Evolutionary conservation across 2,113 vertebrate genomes (phyloP), one percentile per base, ranked within the genome.

Genomic region (Perca fluviatilis): DNA sequence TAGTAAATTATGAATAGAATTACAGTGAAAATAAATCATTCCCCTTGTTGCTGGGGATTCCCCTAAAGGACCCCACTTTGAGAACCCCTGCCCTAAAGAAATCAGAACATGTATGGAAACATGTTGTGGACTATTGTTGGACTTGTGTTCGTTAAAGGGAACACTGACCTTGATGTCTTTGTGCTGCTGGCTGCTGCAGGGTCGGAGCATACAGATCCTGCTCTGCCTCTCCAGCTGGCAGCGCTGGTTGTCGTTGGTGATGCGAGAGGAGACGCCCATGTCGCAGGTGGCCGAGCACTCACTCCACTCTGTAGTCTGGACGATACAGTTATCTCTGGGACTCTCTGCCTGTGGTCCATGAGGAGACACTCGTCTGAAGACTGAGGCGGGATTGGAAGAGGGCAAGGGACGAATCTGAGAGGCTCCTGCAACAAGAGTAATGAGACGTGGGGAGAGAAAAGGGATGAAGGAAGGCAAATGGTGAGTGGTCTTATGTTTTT

Each of bases 201-300:
- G 94, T 11, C 94, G 92, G 58, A 96, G 79, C 89, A 96, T 86
- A 77, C 96, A 97, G 67, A 96, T 88, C 63, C 90, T 88, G 0
- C 85, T 96, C 92, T 97, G 94, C 73, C 95, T 95, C 78, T 95
- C 93, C 91, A 96, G 90, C 81, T 74, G 94, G 78, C 96, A 96
- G 69, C 82, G 91, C 54, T 89, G 88, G 81, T 96, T 97, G 89
- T 95, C 53, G 0, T 94, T 97, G 87, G 96, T 96, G 0, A 96
- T 90, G 0, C 95, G 91, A 30, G 94, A 49, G 0, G 96, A 97
- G 82, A 96, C 82, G 40, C 93, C 96, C 95, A 96, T 95, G 47
- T 95, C 95, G 0, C 96, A 97, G 83, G 91, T 94, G 84, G 82
- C 91, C 14, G 96, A 96, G 86, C 96, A 97, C 0, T 84, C 74